These are phyloP conservation scores for Alsophila aescularia DNA, from an alignment of 2,888 invertebrate species.

Conservation along the genomic window DNA sequence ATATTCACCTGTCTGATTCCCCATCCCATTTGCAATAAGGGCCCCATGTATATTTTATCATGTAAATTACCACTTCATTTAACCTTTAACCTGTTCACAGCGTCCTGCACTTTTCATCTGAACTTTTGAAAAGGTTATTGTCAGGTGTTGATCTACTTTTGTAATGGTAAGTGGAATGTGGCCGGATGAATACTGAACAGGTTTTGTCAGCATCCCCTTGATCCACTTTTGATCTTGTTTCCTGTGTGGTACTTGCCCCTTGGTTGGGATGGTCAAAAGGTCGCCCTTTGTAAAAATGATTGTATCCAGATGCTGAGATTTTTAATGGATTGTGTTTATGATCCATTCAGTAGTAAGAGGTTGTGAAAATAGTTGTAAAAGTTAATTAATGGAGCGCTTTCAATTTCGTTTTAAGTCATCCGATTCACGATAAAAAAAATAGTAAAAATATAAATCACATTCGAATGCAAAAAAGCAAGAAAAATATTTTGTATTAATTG, in stretches of 20 bases:
- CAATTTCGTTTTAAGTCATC: too few species aligned
- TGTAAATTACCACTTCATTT: background rate
- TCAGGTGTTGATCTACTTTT: background rate
- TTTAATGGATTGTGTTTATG: background rate
- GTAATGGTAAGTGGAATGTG: constrained; percentile 14
- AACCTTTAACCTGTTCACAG: constrained; percentile 33
- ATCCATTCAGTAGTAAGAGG: too few species aligned
- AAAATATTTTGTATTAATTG: too few species aligned
- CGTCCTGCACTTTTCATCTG: constrained; percentile 50
- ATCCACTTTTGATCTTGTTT: constrained; percentile 48
- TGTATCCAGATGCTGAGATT: background rate
- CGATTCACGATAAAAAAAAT: too few species aligned
- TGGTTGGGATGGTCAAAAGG: constrained; percentile 14
- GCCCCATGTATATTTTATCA: background rate
- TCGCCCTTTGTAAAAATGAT: constrained; percentile 7
- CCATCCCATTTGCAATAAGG: background rate
- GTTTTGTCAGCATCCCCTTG: constrained; percentile 40
- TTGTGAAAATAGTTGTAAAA: too few species aligned
- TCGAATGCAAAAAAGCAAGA: too few species aligned
- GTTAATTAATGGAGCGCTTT: too few species aligned
- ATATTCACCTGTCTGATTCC: background rate
- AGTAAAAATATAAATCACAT: too few species aligned
- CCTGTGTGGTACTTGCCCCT: constrained; percentile 13
- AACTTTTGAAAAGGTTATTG: constrained; percentile 14
- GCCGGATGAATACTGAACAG: constrained; percentile 26